A percentile compares a stretch with the other conserved stretches of the same genome.
phyloP scores from a whole-genome alignment of 1,140 invertebrate species.

The Adoxophyes honmai region DNA sequence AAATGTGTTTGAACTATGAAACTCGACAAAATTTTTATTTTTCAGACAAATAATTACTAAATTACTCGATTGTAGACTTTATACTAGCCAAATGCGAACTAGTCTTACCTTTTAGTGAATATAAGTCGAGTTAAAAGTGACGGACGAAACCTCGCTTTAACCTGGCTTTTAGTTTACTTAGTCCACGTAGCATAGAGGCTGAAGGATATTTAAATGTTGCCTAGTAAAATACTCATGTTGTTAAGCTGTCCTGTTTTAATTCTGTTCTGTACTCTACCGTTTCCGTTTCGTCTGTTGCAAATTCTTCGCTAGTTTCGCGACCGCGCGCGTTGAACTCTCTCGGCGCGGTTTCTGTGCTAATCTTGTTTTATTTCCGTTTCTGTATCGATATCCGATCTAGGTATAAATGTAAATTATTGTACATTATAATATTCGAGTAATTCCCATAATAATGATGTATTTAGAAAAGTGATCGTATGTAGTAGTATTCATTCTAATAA shows the following conservation, averaged over 20 bases:
- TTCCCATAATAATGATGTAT: slow-evolving; percentile 25
- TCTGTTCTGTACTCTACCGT: slow-evolving; percentile 4
- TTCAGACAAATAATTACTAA: too few relatives aligned
- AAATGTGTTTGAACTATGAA: too few relatives aligned
- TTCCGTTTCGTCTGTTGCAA: neutral
- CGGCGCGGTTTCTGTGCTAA: neutral
- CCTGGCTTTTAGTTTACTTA: too few relatives aligned
- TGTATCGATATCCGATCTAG: neutral
- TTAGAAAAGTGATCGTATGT: slow-evolving; percentile 35
- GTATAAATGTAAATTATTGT: slow-evolving; percentile 9
- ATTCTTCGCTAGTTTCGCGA: neutral
- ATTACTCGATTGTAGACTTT: too few relatives aligned
- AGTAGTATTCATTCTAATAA: slow-evolving; percentile 20
- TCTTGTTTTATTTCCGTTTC: slow-evolving; percentile 18
- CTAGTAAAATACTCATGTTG: slow-evolving; percentile 33
- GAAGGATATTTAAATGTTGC: slow-evolving; percentile 25
- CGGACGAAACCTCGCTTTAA: too few relatives aligned
- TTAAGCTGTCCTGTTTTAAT: slow-evolving; percentile 11
- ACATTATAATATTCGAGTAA: slow-evolving; percentile 18
- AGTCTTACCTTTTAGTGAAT: too few relatives aligned
- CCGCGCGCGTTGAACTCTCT: slow-evolving; percentile 34
- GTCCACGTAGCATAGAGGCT: slow-evolving; percentile 7
- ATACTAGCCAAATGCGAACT: too few relatives aligned
- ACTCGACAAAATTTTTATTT: too few relatives aligned
- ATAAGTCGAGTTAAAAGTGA: too few relatives aligned